phyloP scores from a whole-genome alignment of 2,888 invertebrate species.

The Tinea trinotella region DNA sequence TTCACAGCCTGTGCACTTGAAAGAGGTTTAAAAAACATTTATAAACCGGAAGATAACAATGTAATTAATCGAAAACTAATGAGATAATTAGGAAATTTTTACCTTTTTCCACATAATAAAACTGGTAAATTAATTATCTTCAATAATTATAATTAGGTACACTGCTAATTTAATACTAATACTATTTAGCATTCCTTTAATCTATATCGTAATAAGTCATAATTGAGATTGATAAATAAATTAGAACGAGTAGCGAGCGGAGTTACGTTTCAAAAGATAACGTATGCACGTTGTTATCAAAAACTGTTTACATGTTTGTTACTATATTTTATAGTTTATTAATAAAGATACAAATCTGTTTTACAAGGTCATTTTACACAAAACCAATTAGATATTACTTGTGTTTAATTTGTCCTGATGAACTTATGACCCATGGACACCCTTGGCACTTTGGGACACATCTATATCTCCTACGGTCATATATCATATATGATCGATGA shows the following conservation, averaged over 20 bases:
- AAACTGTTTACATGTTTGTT: not conserved
- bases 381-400: too few species aligned
- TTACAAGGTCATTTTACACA: too few species aligned
- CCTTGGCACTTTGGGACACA: too few species aligned
- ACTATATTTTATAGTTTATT: not conserved
- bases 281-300: not conserved
- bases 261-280: not conserved
- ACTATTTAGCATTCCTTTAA: not conserved
- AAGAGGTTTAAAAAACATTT: too few species aligned
- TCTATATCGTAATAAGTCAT: not conserved
- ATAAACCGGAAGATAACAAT: too few species aligned
- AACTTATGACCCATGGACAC: too few species aligned
- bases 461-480: too few species aligned
- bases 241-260: not conserved
- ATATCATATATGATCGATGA: too few species aligned
- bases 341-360: too few species aligned
- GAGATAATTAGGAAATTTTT: not conserved
- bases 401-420: too few species aligned
- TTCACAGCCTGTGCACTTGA: too few species aligned
- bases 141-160: not conserved
- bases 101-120: not conserved
- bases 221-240: constrained; percentile 8
- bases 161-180: not conserved
- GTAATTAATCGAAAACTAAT: too few species aligned
- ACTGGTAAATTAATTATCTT: not conserved